Base-by-base conservation (phyloP, 2,797 vertebrate species). In the Poeciliopsis infans region DNA sequence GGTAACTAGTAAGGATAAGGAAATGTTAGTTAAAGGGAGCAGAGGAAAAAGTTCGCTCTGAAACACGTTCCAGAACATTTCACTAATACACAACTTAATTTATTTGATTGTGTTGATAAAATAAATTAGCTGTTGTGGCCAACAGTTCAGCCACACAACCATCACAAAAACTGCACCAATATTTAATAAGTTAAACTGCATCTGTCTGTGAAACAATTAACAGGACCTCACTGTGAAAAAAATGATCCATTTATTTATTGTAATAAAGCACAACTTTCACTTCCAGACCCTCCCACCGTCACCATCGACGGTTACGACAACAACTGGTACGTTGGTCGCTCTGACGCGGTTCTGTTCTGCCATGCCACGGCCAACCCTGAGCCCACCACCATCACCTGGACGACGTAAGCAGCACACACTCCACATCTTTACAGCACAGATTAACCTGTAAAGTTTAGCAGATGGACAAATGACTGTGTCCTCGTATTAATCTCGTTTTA, bases 291-390 rank as follows among this genome's bases (percentile, higher is more conserved):
- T 1, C 97, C 97, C 0, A 94, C 94, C 7, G 96, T 97, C 4
- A 89, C 93, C 72, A 97, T 98, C 47, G 94, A 94, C 0, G 97
- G 97, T 28, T 97, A 97, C 23, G 96, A 98, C 57, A 90, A 94
- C 81, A 96, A 97, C 93, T 97, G 97, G 97, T 97, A 96, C 66
- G 80, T 97, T 0, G 96, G 96, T 46, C 96, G 96, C 1, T 94
- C 85, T 0, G 94, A 95, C 16, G 97, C 90, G 4, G n/a, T 20
- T 0, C 92, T 98, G 41, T 79, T 53, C 57, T 98, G 97, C 76
- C 81, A 79, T 0, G 95, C 94, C 53, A 94, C 83, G 57, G 96
- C 95, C 66, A 97, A 98, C 87, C 97, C 97, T 0, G 74, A 69
- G 7, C 95, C 96, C 57, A 95, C 90, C 1, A 69, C 76, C 33